A percentile compares a stretch with the other conserved stretches of the same genome.
Conservation (phyloP, 2,113 vertebrate genomes). For the Lycaon pictus region DNA sequence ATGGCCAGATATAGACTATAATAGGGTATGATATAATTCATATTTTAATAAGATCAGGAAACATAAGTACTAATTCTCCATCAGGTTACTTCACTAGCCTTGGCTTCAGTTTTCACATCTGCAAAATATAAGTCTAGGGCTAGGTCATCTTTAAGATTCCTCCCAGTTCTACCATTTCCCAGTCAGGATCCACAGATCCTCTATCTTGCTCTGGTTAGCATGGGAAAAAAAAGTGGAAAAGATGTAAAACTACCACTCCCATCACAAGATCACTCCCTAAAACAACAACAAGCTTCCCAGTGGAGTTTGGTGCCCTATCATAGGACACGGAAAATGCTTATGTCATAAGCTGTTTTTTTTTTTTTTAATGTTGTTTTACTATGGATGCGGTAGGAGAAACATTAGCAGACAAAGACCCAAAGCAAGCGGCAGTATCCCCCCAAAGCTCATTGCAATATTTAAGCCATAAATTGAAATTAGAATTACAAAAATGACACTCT, state of each 20-base stretch:
- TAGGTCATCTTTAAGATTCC: not conserved
- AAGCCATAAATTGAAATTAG: slow-evolving; percentile 71
- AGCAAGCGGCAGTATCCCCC: slow-evolving; percentile 22
- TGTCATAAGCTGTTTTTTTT: not conserved
- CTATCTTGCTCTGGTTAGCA: not conserved
- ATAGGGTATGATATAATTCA: rapidly evolving
- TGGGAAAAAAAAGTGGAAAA: not conserved
- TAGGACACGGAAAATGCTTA: slow-evolving; percentile 60
- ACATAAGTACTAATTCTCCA: not conserved
- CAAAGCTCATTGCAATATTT: slow-evolving; percentile 58
- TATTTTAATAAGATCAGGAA: not conserved
- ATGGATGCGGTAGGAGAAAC: slow-evolving; percentile 47
- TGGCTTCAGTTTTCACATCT: not conserved
- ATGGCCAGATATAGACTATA: not conserved
- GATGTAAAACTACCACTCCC: not conserved
- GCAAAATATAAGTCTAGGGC: not conserved
- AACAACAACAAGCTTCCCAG: not conserved
- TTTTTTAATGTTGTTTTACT: not conserved
- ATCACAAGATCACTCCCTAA: not conserved
- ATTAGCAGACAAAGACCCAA: slow-evolving; percentile 70
- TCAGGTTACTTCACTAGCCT: not conserved
- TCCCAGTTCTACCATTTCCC: not conserved
- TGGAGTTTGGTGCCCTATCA: not conserved
- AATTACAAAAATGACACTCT: slow-evolving; percentile 75
- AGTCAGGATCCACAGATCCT: not conserved